Percentiles rank a stretch among this genome's conserved stretches.
Evolutionary conservation across 2,888 invertebrate species (phyloP).

Genomic region (Alloscopus bannaensis): DNA sequence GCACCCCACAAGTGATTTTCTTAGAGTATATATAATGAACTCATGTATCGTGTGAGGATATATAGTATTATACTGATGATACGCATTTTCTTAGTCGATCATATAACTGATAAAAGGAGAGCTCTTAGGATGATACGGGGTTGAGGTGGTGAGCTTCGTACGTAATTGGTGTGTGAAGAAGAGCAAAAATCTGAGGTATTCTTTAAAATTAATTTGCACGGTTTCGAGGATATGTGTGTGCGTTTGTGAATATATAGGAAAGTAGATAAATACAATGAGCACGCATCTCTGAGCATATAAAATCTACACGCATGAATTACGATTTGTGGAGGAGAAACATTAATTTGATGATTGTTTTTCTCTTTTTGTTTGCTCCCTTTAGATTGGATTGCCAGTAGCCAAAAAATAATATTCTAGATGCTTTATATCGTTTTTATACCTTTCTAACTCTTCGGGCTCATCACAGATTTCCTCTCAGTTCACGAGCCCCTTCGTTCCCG

Average conservation of each 20-base stretch:
- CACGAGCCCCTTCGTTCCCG: conserved; percentile 27
- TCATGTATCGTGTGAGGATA: conserved; percentile 18
- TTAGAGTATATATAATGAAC: too few species aligned
- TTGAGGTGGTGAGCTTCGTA: conserved; percentile 17
- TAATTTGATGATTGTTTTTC: conserved; percentile 34
- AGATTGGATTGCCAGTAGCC: conserved; percentile 73
- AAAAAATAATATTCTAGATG: conserved; percentile 68
- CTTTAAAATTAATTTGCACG: too few species aligned
- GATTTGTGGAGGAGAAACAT: neutral
- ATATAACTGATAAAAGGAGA: neutral
- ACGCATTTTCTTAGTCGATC: neutral
- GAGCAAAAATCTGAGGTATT: conserved; percentile 54
- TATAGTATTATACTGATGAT: conserved; percentile 37
- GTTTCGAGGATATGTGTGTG: too few species aligned
- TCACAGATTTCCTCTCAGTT: conserved; percentile 62
- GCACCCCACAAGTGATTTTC: too few species aligned
- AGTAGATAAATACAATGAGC: too few species aligned
- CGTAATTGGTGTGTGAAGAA: conserved; percentile 60
- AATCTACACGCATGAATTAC: neutral
- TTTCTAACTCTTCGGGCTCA: conserved; percentile 71
- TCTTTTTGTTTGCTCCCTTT: conserved; percentile 51
- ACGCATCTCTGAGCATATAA: too few species aligned
- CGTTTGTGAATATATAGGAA: too few species aligned
- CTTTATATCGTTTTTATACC: conserved; percentile 69
- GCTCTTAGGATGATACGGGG: neutral